These are phyloP conservation scores for Megastigmus dorsalis DNA, from an alignment of 2,888 invertebrate genomes.

Conservation along the genomic window DNA sequence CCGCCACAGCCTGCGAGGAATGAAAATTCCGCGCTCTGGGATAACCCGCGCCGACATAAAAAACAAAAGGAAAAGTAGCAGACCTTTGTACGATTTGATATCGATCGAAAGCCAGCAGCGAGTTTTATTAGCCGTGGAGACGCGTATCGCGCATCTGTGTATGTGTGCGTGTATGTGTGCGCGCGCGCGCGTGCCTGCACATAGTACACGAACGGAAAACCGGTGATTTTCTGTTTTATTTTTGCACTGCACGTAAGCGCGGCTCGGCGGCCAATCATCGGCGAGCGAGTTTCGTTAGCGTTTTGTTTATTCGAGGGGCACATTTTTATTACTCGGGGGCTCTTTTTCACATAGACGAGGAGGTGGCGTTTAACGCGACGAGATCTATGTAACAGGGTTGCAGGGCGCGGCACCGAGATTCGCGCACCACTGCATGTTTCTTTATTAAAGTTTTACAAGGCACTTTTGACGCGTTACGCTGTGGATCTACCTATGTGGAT, in stretches of 20 bases:
- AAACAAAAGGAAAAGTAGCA: not conserved
- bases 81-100: conserved; percentile 12
- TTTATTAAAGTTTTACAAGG: conserved; percentile 32
- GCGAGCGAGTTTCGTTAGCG: not conserved
- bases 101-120: conserved; percentile 1
- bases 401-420: not conserved
- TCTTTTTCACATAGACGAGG: not conserved
- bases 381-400: not conserved
- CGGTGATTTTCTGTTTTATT: not conserved
- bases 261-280: not conserved
- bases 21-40: not conserved
- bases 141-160: too few species aligned
- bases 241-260: not conserved
- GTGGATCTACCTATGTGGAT: not conserved
- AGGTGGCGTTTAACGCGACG: too few species aligned
- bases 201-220: too few species aligned
- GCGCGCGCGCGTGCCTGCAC: too few species aligned
- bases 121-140: conserved; percentile 16
- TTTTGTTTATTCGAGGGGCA: not conserved
- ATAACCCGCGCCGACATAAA: not conserved
- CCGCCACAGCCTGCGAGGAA: too few species aligned
- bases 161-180: too few species aligned
- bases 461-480: conserved; percentile 15
- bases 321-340: not conserved
- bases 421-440: not conserved